Conservation (phyloP, 2,888 invertebrate species). For the Cantharis rufa region DNA sequence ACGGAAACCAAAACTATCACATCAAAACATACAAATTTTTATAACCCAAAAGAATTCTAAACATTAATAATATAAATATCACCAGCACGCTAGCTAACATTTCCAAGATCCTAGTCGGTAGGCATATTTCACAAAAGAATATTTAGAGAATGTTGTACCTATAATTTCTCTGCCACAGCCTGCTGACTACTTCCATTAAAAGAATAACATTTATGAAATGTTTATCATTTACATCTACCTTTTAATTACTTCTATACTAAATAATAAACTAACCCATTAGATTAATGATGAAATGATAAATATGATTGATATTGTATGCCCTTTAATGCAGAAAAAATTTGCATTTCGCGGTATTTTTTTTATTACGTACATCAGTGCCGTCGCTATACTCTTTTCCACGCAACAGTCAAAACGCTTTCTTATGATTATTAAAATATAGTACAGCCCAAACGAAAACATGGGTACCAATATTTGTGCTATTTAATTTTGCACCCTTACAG, state of each 20-base stretch:
- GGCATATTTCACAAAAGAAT: neutral
- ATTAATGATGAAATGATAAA: neutral
- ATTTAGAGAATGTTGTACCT: neutral
- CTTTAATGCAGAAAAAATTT: too few species aligned
- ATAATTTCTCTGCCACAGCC: neutral
- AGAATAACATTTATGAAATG: neutral
- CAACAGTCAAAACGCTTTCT: too few species aligned
- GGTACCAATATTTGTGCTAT: too few species aligned
- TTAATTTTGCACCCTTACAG: too few species aligned
- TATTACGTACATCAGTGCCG: neutral
- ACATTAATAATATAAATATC: constrained; percentile 29
- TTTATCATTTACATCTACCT: neutral
- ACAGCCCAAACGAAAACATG: too few species aligned
- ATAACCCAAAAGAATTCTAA: constrained; percentile 33
- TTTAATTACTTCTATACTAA: neutral
- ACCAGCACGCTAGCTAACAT: neutral
- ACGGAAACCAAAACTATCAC: constrained; percentile 19
- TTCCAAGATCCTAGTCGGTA: neutral
- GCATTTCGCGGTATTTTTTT: too few species aligned
- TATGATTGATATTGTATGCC: neutral
- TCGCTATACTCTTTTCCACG: too few species aligned
- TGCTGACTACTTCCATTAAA: neutral
- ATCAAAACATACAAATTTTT: constrained; percentile 35
- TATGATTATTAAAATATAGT: too few species aligned
- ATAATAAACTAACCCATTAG: neutral